Evolutionary conservation across 1,140 invertebrate species (phyloP).

Genomic region (Lineus longissimus): DNA sequence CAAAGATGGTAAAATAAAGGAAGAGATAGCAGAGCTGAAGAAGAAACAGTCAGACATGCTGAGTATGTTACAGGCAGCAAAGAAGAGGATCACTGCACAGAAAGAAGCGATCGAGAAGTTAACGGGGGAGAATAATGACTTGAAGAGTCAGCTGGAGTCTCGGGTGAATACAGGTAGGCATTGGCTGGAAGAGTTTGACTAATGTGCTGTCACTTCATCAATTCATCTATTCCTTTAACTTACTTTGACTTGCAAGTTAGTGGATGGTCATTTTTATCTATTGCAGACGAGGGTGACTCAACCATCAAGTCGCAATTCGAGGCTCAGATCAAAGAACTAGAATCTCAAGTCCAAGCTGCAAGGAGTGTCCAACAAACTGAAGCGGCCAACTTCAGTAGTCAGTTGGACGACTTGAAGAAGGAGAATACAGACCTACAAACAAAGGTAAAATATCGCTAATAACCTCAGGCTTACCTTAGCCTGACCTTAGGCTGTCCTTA

Average conservation of each 20-base stretch:
- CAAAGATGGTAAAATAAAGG: slow-evolving; percentile 55
- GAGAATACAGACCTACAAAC: slow-evolving; percentile 62
- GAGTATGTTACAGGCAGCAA: slow-evolving; percentile 36
- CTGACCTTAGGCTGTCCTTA: too few species aligned
- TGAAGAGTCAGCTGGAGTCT: slow-evolving; percentile 25
- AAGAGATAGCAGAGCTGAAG: slow-evolving; percentile 70
- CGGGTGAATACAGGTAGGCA: too few species aligned
- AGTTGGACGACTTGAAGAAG: slow-evolving; percentile 57
- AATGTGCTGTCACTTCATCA: too few species aligned
- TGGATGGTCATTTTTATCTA: too few species aligned
- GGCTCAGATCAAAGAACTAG: too few species aligned
- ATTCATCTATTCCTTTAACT: too few species aligned
- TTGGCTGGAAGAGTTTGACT: too few species aligned
- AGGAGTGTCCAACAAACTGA: too few species aligned
- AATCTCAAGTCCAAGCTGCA: too few species aligned
- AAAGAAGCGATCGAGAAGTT: slow-evolving; percentile 46
- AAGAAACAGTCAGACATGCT: slow-evolving; percentile 47
- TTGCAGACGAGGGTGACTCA: slow-evolving; percentile 24
- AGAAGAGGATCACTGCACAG: slow-evolving; percentile 44
- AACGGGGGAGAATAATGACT: slow-evolving; percentile 47
- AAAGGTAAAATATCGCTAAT: slow-evolving; percentile 63
- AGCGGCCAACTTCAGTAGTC: too few species aligned
- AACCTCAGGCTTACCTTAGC: too few species aligned
- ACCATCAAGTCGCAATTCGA: slow-evolving; percentile 28
- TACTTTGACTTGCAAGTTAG: too few species aligned